phyloP scores from a whole-genome alignment of 2,113 vertebrate genomes.

The human (Homo sapiens) region DNA sequence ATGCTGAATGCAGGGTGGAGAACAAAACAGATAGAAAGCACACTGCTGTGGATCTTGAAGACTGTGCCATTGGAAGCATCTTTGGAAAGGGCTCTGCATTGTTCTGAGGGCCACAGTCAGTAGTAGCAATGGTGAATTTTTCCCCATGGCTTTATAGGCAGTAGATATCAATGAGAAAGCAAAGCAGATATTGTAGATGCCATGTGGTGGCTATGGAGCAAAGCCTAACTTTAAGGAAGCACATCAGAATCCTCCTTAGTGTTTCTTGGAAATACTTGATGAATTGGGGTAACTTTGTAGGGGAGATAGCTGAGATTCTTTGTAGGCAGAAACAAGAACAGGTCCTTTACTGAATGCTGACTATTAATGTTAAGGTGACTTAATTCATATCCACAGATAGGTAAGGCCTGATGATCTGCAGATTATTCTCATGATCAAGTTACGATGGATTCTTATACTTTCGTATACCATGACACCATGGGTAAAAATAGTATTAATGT shows the following conservation, averaged over 20 bases:
- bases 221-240: neutral
- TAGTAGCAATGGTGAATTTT: neutral
- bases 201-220: neutral
- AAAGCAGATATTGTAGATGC: neutral
- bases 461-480: neutral
- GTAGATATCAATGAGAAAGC: neutral
- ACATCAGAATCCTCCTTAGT: neutral
- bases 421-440: neutral
- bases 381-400: neutral
- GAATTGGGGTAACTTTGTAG: neutral
- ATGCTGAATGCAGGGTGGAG: neutral
- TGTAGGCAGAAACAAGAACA: neutral
- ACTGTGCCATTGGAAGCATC: neutral
- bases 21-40: neutral
- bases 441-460: neutral
- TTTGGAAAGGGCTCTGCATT: neutral
- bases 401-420: neutral
- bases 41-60: neutral
- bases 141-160: neutral
- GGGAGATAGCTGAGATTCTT: neutral
- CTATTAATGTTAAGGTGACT: neutral
- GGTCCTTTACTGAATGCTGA: neutral
- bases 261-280: neutral
- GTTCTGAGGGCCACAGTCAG: neutral
- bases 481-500: too few relatives aligned